Conservation (phyloP, 2,888 invertebrate species). For the Nasonia oneida region DNA sequence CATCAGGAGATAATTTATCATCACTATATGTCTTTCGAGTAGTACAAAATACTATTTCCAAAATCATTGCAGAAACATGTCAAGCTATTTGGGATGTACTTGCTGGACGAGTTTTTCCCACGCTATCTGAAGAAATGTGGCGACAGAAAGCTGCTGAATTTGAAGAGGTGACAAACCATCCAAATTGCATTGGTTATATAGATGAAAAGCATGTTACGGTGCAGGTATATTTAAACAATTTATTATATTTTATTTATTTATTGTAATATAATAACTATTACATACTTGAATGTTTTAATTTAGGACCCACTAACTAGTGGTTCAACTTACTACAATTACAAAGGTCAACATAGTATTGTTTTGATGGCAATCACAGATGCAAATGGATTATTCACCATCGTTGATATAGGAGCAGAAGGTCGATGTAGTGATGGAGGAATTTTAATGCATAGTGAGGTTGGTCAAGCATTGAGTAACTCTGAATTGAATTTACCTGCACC, state of each 20-base stretch:
- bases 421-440: constrained; percentile 62
- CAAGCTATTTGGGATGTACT: constrained; percentile 9
- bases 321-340: constrained; percentile 64
- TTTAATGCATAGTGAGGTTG: not conserved
- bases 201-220: not conserved
- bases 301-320: constrained; percentile 29
- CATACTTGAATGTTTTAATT: not conserved
- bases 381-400: constrained; percentile 60
- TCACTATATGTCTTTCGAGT: not conserved
- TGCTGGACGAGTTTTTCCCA: not conserved
- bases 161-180: not conserved
- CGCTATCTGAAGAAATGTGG: not conserved
- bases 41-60: not conserved
- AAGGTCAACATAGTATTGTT: constrained; percentile 62
- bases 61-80: constrained; percentile 18
- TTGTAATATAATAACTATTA: not conserved
- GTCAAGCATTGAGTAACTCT: not conserved
- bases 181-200: not conserved
- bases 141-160: not conserved
- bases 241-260: not conserved
- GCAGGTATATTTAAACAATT: not conserved
- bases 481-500: not conserved
- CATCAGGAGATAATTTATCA: no score
- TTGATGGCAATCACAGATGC: constrained; percentile 63
- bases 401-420: constrained; percentile 60